Conservation (phyloP, 2,113 vertebrate genomes). For the Elgaria multicarinata region DNA sequence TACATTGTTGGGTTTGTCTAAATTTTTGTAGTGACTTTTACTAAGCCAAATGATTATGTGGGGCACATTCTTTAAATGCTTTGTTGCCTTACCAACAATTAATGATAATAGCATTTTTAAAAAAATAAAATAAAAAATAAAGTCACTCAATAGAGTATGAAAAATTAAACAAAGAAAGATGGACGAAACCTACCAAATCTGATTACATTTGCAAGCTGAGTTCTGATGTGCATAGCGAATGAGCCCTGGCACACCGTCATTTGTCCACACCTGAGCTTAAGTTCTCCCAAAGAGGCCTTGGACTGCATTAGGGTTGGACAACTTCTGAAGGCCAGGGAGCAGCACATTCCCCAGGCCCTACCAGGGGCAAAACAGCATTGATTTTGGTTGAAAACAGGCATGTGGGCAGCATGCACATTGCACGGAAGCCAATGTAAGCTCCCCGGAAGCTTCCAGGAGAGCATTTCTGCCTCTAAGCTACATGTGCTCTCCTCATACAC, state of each 20-base stretch:
- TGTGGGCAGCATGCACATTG: too few species aligned
- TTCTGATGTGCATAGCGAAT: background rate
- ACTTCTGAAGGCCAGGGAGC: too few species aligned
- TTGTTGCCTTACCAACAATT: slow-evolving; percentile 42
- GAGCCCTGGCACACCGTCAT: background rate
- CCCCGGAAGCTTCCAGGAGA: too few species aligned
- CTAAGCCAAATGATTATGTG: slow-evolving; percentile 50
- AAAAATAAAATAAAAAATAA: slow-evolving; percentile 33
- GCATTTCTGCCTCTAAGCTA: too few species aligned
- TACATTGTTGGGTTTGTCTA: slow-evolving; percentile 57
- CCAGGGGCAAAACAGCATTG: too few species aligned
- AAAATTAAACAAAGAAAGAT: slow-evolving; percentile 23
- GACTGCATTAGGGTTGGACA: too few species aligned
- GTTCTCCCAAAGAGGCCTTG: background rate
- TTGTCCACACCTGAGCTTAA: background rate
- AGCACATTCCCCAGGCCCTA: too few species aligned
- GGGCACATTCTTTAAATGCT: slow-evolving; percentile 29
- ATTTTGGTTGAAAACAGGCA: too few species aligned
- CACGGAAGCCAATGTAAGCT: too few species aligned
- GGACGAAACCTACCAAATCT: background rate
- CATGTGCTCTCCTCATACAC: too few species aligned
- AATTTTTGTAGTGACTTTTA: slow-evolving; percentile 41
- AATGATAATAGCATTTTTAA: slow-evolving; percentile 25
- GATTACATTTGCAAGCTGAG: background rate
- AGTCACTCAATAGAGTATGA: slow-evolving; percentile 1